Percentiles rank a stretch among this genome's conserved stretches.
Evolutionary conservation across 37 sponge, comb jelly and placozoan genomes (phyloP).

Genomic region (Crambe crambe): DNA sequence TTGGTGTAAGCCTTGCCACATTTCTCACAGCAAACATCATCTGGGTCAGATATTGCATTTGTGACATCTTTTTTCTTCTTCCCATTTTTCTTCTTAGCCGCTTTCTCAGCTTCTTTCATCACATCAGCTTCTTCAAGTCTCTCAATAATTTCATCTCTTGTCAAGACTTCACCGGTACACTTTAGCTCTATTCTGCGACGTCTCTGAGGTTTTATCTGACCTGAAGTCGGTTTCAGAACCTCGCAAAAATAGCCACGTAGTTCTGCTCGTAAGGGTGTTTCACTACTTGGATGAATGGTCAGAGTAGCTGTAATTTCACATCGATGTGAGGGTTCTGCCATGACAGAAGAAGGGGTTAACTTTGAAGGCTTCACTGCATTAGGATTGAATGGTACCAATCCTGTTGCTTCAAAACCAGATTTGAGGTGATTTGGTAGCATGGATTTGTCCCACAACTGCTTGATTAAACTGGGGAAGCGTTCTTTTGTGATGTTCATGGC

Average conservation of each 20-base stretch:
- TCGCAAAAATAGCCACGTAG: constrained; percentile 5
- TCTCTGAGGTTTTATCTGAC: neutral
- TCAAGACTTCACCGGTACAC: constrained; percentile 3
- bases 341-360: neutral
- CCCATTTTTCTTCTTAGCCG: too few relatives aligned
- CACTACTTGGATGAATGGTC: neutral
- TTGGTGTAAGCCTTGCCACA: too few relatives aligned
- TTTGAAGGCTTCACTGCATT: neutral
- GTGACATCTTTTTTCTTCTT: too few relatives aligned
- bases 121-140: constrained; percentile 10
- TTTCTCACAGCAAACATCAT: too few relatives aligned
- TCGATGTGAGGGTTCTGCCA: neutral
- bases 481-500: neutral
- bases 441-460: too few relatives aligned
- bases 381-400: constrained; percentile 10
- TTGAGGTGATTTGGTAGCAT: too few relatives aligned
- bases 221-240: constrained; percentile 11
- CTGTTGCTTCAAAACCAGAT: neutral
- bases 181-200: neutral
- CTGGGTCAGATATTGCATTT: too few relatives aligned
- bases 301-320: neutral
- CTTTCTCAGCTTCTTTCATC: too few relatives aligned
- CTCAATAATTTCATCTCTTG: constrained; percentile 24
- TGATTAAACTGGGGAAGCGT: too few relatives aligned
- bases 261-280: constrained; percentile 20